These are phyloP conservation scores for Hyalella azteca DNA, from an alignment of 2,888 invertebrate species.

Conservation along the genomic window DNA sequence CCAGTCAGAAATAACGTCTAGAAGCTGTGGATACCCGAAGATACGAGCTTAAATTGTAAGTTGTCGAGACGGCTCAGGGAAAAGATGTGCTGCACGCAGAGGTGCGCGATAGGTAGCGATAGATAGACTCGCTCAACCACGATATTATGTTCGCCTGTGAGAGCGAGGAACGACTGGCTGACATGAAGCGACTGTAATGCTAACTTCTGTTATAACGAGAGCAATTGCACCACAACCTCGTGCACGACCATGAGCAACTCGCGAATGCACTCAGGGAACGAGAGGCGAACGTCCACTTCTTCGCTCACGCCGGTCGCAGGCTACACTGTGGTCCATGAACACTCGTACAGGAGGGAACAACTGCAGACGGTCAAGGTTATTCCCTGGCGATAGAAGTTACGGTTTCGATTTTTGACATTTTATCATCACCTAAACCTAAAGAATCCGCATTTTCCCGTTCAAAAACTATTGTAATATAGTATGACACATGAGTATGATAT, in stretches of 20 bases:
- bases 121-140: background rate
- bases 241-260: background rate
- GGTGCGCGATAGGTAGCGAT: background rate
- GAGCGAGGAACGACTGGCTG: slow-evolving; percentile 11
- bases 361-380: no score
- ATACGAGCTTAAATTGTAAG: background rate
- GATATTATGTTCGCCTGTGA: slow-evolving; percentile 11
- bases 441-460: no score
- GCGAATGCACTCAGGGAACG: slow-evolving; percentile 5
- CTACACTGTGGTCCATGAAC: no score
- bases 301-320: slow-evolving; percentile 15
- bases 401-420: no score
- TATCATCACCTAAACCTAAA: no score
- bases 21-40: background rate
- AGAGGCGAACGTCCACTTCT: slow-evolving; percentile 33
- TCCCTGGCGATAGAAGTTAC: no score
- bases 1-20: background rate
- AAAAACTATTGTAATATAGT: no score
- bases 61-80: background rate
- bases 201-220: slow-evolving; percentile 3
- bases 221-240: background rate
- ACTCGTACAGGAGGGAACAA: no score
- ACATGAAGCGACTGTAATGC: slow-evolving; percentile 4
- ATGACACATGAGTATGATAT: no score
- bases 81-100: background rate